Conservation (phyloP, 1,140 invertebrate species). For the Sweltsa coloradensis region DNA sequence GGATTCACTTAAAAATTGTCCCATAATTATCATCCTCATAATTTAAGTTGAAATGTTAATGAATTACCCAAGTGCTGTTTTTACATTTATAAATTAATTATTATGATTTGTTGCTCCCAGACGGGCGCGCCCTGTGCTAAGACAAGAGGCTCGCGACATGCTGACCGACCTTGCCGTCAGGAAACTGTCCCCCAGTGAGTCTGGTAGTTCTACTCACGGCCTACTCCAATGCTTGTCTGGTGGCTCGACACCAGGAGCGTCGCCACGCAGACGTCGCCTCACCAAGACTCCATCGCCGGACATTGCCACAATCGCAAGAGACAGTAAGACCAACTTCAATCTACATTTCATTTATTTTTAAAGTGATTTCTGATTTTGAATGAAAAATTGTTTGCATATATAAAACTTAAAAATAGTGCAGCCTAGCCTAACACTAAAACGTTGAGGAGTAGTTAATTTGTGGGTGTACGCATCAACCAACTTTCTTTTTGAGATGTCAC, state of each 20-base stretch:
- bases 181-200: conserved; percentile 48
- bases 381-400: too few species aligned
- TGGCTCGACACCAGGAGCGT: conserved; percentile 21
- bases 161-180: conserved; percentile 63
- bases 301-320: conserved; percentile 18
- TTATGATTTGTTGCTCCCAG: neutral
- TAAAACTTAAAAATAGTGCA: too few species aligned
- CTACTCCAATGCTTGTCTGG: conserved; percentile 16
- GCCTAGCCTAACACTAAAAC: too few species aligned
- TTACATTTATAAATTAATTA: neutral
- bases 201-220: conserved; percentile 33
- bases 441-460: too few species aligned
- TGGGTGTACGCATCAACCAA: too few species aligned
- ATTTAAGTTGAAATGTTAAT: neutral
- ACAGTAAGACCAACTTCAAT: conserved; percentile 19
- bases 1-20: too few species aligned
- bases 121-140: conserved; percentile 23
- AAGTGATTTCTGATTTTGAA: neutral
- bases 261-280: conserved; percentile 22
- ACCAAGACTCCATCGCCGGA: conserved; percentile 25
- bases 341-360: neutral
- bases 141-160: conserved; percentile 73
- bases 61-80: neutral
- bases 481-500: too few species aligned
- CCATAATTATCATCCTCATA: neutral